These are phyloP conservation scores for Tiliacea citrago DNA, from an alignment of 2,888 invertebrate species.

Conservation along the genomic window DNA sequence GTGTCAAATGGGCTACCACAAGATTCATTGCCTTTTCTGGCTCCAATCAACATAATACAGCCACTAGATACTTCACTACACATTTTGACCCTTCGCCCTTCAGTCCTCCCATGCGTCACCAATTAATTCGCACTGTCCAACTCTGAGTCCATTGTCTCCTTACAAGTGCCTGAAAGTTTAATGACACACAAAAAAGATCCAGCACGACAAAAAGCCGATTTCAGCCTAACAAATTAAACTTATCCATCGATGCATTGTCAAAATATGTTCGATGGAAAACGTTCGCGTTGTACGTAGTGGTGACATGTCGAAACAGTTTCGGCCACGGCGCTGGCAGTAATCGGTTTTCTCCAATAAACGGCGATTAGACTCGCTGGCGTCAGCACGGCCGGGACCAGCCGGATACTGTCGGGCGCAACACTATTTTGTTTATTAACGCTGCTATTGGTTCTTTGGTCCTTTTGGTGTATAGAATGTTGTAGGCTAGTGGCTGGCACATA, in stretches of 20 bases:
- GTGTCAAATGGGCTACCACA: background rate
- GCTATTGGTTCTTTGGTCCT: conserved; percentile 41
- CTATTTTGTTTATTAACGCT: conserved; percentile 61
- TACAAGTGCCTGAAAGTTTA: conserved; percentile 24
- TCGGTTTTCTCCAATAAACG: conserved; percentile 91
- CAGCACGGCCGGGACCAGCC: conserved; percentile 83
- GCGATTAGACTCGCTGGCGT: conserved; percentile 90
- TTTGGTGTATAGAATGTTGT: conserved; percentile 18
- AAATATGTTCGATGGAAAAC: conserved; percentile 58
- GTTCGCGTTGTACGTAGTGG: conserved; percentile 69
- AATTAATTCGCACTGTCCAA: conserved; percentile 14
- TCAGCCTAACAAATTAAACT: conserved; percentile 49
- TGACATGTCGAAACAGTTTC: conserved; percentile 89
- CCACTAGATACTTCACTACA: background rate
- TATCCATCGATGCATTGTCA: conserved; percentile 55
- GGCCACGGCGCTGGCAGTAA: conserved; percentile 83
- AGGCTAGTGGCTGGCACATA: background rate
- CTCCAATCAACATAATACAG: background rate
- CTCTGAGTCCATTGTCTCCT: conserved; percentile 17
- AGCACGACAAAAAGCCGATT: conserved; percentile 29
- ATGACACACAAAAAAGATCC: conserved; percentile 13
- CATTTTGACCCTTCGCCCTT: conserved; percentile 9
- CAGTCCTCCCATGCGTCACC: background rate
- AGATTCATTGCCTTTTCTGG: background rate
- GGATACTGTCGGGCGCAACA: conserved; percentile 75